A percentile compares a stretch with the other conserved stretches of the same genome.
Evolutionary conservation across 2,888 invertebrate genomes (phyloP).

Genomic region (Drepana falcataria): DNA sequence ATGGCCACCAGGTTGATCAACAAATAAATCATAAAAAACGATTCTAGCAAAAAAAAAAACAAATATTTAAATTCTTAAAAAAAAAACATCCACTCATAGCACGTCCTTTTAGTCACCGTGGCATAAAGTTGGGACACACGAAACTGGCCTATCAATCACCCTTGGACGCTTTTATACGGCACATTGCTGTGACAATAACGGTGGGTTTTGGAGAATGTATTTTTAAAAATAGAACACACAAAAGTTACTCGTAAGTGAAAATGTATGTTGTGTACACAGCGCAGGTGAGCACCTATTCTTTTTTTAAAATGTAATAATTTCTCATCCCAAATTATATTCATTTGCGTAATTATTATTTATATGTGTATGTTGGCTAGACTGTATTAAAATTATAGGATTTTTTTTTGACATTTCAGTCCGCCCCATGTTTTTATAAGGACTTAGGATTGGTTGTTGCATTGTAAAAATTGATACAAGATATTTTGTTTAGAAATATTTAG

Average conservation of each 20-base stretch:
- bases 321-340: not conserved
- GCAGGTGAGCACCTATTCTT: not conserved
- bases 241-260: constrained; percentile 28
- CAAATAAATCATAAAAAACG: too few species aligned
- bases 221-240: constrained; percentile 30
- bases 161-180: constrained; percentile 46
- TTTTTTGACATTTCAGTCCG: too few species aligned
- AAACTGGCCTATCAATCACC: constrained; percentile 56
- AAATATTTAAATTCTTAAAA: constrained; percentile 16
- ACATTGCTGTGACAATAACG: constrained; percentile 35
- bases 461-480: too few species aligned
- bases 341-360: not conserved
- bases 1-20: too few species aligned
- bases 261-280: constrained; percentile 22
- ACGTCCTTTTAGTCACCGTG: constrained; percentile 22
- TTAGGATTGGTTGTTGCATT: too few species aligned
- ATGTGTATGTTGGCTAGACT: not conserved
- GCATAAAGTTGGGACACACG: constrained; percentile 34
- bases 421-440: too few species aligned
- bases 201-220: constrained; percentile 30
- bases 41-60: too few species aligned
- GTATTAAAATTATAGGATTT: not conserved
- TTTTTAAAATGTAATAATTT: constrained; percentile 5
- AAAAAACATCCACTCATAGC: constrained; percentile 9
- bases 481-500: too few species aligned